Evolutionary conservation across 2,797 vertebrate species (phyloP).

Genomic region (Poliocrania exsul): DNA sequence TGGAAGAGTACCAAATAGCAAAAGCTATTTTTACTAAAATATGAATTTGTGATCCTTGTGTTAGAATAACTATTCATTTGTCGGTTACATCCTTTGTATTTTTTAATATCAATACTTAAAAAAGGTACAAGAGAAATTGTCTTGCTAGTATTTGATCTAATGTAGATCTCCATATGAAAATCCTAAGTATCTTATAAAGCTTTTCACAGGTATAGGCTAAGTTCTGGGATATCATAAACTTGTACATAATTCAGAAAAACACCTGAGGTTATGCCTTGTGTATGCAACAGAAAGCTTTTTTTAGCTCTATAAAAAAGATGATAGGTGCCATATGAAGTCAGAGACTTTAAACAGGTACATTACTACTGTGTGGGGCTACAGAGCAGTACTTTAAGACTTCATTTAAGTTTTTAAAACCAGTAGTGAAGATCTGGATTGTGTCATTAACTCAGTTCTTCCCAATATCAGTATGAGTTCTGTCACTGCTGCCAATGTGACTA

Average conservation of each 20-base stretch:
- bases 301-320: background rate
- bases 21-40: constrained; percentile 8
- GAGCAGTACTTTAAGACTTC: background rate
- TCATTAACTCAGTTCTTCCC: background rate
- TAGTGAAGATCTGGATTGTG: rapidly evolving
- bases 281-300: background rate
- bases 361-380: background rate
- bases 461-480: background rate
- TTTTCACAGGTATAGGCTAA: constrained; percentile 82
- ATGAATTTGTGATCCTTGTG: background rate
- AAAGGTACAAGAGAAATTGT: constrained; percentile 40
- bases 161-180: constrained; percentile 69
- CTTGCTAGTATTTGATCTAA: constrained; percentile 73
- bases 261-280: constrained; percentile 51
- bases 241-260: constrained; percentile 38
- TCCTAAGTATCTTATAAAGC: constrained; percentile 39
- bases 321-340: background rate
- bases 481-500: background rate
- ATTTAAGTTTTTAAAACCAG: background rate
- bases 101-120: constrained; percentile 10
- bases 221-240: constrained; percentile 70
- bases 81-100: background rate
- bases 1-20: constrained; percentile 49
- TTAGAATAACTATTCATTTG: constrained; percentile 17
- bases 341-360: background rate